These are phyloP conservation scores for Watsonalla binaria DNA, from an alignment of 2,888 invertebrate genomes.

Conservation along the genomic window DNA sequence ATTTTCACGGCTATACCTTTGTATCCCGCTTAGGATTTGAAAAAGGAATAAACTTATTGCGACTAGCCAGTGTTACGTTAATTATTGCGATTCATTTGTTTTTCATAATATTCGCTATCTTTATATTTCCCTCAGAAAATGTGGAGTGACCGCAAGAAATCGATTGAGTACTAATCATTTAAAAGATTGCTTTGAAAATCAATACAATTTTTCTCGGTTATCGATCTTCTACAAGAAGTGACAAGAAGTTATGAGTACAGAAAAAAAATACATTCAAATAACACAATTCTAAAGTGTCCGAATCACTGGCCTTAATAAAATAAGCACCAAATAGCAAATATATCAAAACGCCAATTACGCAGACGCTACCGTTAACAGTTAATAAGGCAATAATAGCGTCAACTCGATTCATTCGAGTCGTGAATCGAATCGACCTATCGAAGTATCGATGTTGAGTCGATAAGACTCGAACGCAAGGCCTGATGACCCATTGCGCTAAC, in stretches of 20 bases:
- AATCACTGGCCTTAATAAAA: background rate
- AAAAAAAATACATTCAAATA: too few relatives aligned
- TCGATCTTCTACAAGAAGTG: too few relatives aligned
- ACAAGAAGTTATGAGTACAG: too few relatives aligned
- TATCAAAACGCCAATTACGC: slow-evolving; percentile 1
- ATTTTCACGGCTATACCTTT: background rate
- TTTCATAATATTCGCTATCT: too few relatives aligned
- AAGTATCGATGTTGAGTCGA: slow-evolving; percentile 32
- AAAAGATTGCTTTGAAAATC: too few relatives aligned
- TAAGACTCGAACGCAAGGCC: slow-evolving; percentile 32
- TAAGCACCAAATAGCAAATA: background rate
- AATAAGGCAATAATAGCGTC: slow-evolving; percentile 31
- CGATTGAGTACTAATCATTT: too few relatives aligned
- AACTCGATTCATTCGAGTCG: slow-evolving; percentile 39
- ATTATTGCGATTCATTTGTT: too few relatives aligned
- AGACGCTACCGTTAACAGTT: slow-evolving; percentile 8
- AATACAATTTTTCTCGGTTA: too few relatives aligned
- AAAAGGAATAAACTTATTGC: background rate
- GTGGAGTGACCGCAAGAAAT: too few relatives aligned
- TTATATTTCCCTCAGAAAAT: too few relatives aligned
- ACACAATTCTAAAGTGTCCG: background rate
- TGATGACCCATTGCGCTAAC: slow-evolving; percentile 68
- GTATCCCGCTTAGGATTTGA: background rate
- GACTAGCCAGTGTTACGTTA: too few relatives aligned
- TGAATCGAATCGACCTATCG: slow-evolving; percentile 50